phyloP scores from a whole-genome alignment of 2,888 invertebrate species.

The Drosophila setosimentum region DNA sequence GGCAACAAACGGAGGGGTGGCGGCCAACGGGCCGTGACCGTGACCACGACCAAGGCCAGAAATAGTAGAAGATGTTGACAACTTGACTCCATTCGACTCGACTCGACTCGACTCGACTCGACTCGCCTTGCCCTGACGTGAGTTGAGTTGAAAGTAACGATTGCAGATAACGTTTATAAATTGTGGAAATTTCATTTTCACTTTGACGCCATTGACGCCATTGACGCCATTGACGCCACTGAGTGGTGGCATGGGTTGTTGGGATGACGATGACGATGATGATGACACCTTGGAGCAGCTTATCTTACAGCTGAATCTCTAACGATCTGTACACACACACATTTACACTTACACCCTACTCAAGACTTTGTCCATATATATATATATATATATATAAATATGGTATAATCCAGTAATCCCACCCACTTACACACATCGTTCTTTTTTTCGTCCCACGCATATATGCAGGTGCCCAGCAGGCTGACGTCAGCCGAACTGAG shows the following conservation, averaged over 20 bases:
- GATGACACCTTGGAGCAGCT: constrained; percentile 56
- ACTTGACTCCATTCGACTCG: constrained; percentile 49
- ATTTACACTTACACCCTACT: constrained; percentile 16
- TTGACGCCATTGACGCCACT: constrained; percentile 44
- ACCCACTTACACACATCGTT: constrained; percentile 37
- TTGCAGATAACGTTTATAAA: constrained; percentile 75
- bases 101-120: constrained; percentile 19
- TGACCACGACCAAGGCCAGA: constrained; percentile 24
- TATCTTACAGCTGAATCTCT: constrained; percentile 63
- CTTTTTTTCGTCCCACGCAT: neutral
- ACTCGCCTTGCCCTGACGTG: neutral
- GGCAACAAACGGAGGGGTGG: constrained; percentile 34
- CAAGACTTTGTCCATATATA: constrained; percentile 6
- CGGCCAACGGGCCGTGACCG: constrained; percentile 23
- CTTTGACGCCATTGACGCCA: constrained; percentile 58
- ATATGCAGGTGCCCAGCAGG: constrained; percentile 94
- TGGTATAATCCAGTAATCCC: constrained; percentile 55
- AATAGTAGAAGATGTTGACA: constrained; percentile 57
- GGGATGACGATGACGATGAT: constrained; percentile 4
- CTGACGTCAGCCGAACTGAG: constrained; percentile 97
- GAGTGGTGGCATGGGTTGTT: neutral
- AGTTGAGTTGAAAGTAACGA: constrained; percentile 42
- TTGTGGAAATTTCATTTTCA: constrained; percentile 77
- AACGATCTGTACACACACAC: constrained; percentile 66
- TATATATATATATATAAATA: neutral